Evolutionary conservation across 2,888 invertebrate species (phyloP), one percentile per base, ranked within the genome.

Genomic region (Drosophila paramelanica): DNA sequence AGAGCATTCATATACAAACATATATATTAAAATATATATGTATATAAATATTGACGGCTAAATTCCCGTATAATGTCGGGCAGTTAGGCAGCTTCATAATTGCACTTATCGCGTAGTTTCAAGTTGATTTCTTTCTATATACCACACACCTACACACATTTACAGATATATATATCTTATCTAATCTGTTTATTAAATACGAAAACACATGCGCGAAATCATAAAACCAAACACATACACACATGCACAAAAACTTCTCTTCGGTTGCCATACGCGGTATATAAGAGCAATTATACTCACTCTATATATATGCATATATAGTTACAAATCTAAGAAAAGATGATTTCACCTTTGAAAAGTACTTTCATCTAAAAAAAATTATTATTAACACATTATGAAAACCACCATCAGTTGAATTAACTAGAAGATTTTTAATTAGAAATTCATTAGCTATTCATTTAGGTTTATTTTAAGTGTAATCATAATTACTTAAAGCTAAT

Each of bases 151-250:
- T 43, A 57, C 36, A 39, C 14, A 47, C 7, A 56, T 23, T 31
- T n/a, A 11, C 7, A 52, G 2, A 14, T 6, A 25, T 20, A 33
- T 39, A 33, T 66, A 72, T 66, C 86, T 85, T 88, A 85, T 85
- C 85, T 85, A 79, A 85, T 85, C 85, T 73, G 71, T 73, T 85
- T 77, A 88, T 71, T 85, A 79, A 88, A 83, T 82, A 78, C 60
- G 50, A 82, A 82, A 73, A 75, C 80, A 64, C 74, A 84, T 65
- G 69, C 74, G 78, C 59, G 67, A 68, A 84, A 80, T 65, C 79
- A 81, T 88, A 85, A 85, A 79, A 79, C 64, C 55, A 75, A 66
- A 74, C 58, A 57, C 56, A 27, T 36, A 58, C 47, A 52, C 43
- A 69, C 20, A 31, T 13, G 50, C 33, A 55, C 33, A 64, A 75